Evolutionary conservation across 2,888 invertebrate species (phyloP).

Genomic region (Omphaloscelis lunosa): DNA sequence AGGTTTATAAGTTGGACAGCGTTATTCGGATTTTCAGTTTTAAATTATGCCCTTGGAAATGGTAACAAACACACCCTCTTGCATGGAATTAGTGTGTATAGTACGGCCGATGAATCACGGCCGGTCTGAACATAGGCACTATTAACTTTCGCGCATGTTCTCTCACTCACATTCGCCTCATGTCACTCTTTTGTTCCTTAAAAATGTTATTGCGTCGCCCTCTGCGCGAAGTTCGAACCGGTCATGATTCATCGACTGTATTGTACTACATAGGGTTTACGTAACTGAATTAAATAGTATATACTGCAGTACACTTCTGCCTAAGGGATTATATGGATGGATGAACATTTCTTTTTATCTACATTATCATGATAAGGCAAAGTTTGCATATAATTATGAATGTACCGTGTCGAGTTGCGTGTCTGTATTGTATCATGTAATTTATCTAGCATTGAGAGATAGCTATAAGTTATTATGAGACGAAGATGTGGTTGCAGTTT

Average conservation of each 20-base stretch:
- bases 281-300: background rate
- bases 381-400: conserved; percentile 36
- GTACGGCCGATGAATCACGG: too few relatives aligned
- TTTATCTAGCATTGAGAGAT: conserved; percentile 29
- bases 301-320: background rate
- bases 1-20: background rate
- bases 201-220: too few relatives aligned
- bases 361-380: conserved; percentile 23
- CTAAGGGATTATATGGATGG: conserved; percentile 1
- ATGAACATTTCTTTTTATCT: conserved; percentile 6
- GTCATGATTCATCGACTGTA: too few relatives aligned
- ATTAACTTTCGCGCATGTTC: too few relatives aligned
- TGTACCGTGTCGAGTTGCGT: conserved; percentile 22
- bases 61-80: background rate
- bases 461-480: conserved; percentile 8
- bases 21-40: background rate
- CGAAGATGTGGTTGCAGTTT: conserved; percentile 1
- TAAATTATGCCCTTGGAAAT: background rate
- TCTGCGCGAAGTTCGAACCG: too few relatives aligned
- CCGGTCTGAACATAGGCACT: too few relatives aligned
- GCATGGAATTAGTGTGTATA: background rate
- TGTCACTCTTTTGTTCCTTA: too few relatives aligned
- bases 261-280: background rate
- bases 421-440: conserved; percentile 22
- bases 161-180: too few relatives aligned